Evolutionary conservation across 1,140 invertebrate genomes (phyloP), one percentile per base, ranked within the genome.

Genomic region (Formica exsecta): DNA sequence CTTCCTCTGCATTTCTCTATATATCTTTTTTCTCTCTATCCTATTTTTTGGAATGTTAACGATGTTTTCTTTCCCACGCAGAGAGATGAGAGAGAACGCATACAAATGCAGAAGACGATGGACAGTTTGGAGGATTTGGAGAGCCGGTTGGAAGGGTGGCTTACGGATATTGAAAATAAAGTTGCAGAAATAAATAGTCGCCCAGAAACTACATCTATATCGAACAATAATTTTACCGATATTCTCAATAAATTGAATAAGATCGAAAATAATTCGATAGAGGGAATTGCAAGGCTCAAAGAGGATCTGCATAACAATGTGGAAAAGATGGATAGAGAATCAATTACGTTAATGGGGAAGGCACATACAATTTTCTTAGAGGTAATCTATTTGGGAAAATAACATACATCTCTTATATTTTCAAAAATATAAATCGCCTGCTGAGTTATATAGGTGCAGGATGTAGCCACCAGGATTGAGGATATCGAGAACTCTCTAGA

Each of bases 31-130:
- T 38, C 7, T 44, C 9, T 8, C 9, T 44, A 44, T 44, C 41
- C 41, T 44, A 36, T 54, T 29, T 44, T 25, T 19, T 57, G 0
- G 51, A 65, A 38, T 6, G 11, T 64, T 38, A 29, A 41, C 6
- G 9, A 51, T 44, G 3, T 57, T 70, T 65, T 61, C 13, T 38
- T 51, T 81, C 41, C 36, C 77, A 76, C 92, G 76, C 89, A 97
- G 96, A 96, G 96, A 92, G 97, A 97, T 90, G 96, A 97, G 90
- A 94, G 96, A 76, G 97, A 97, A 85, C 96, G 96, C 76, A 95
- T 95, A 29, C 97, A 97, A 86, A 95, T 97, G 76, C 96, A 97
- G 80, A 97, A 97, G 90, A 96, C 96, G 0, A 95, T 96, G 59
- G 97, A 97, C 86, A 95, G 95, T 6, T 94, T 97, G 13, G 96